These are phyloP conservation scores for Aplocera efformata DNA, from an alignment of 2,888 invertebrate genomes.

Conservation along the genomic window DNA sequence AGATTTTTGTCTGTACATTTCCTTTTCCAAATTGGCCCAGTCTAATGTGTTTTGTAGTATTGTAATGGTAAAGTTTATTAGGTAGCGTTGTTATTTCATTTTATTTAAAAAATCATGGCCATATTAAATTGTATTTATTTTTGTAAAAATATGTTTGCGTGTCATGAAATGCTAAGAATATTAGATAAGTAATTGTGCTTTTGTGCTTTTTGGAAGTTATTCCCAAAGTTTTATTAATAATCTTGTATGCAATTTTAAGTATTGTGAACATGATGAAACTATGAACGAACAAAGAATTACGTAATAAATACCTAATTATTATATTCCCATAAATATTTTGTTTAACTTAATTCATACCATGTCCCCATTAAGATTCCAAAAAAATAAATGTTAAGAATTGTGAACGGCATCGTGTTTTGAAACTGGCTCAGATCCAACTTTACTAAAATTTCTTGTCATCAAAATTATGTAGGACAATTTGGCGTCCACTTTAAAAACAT, in stretches of 20 bases:
- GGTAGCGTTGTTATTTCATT: slow-evolving; percentile 28
- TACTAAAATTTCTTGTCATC: slow-evolving; percentile 65
- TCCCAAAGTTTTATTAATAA: slow-evolving; percentile 33
- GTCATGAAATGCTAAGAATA: slow-evolving; percentile 33
- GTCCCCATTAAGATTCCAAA: slow-evolving; percentile 23
- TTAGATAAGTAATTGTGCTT: slow-evolving; percentile 32
- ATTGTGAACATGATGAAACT: slow-evolving; percentile 33
- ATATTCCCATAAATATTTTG: slow-evolving; percentile 38
- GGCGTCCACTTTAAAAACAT: slow-evolving; percentile 68
- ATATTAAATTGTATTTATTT: slow-evolving; percentile 33
- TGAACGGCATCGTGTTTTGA: slow-evolving; percentile 43
- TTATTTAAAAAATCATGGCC: slow-evolving; percentile 30
- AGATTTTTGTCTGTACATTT: slow-evolving; percentile 10
- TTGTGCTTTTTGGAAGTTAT: slow-evolving; percentile 25
- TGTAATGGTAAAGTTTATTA: slow-evolving; percentile 22
- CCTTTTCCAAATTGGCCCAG: slow-evolving; percentile 26
- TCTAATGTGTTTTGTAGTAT: slow-evolving; percentile 19
- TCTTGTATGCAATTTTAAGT: slow-evolving; percentile 37
- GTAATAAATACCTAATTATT: slow-evolving; percentile 54
- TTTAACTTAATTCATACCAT: slow-evolving; percentile 12
- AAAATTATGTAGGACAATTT: slow-evolving; percentile 75
- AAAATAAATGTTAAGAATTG: slow-evolving; percentile 52
- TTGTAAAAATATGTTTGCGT: slow-evolving; percentile 29
- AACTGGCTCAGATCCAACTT: slow-evolving; percentile 60
- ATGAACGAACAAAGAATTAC: slow-evolving; percentile 61